Evolutionary conservation across 2,797 vertebrate species (phyloP), one percentile per base, ranked within the genome.

Genomic region (Denticeps clupeoides): DNA sequence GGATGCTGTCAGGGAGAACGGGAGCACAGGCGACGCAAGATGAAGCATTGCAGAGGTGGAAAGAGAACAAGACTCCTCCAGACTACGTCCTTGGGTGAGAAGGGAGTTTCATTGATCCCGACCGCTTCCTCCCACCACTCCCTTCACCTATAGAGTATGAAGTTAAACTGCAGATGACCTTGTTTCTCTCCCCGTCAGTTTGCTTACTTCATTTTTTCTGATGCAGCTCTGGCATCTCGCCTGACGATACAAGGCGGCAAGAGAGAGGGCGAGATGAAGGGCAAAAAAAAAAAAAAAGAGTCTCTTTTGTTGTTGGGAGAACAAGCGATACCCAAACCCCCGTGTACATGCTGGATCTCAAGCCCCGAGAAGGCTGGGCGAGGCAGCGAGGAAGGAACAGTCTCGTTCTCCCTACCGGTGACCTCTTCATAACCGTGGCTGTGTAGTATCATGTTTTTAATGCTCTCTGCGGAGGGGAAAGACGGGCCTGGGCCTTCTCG

Each of bases 371-470:
- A 67, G 50, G 63, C 50, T 62, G 59, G n/a, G n/a, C n/a, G n/a
- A n/a, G n/a, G n/a, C n/a, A n/a, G n/a, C n/a, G n/a, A n/a, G n/a
- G n/a, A n/a, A n/a, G n/a, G n/a, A n/a, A n/a, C n/a, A n/a, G 47
- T 55, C 32, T 50, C 26, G 53, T 55, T 41, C 58, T 59, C 57
- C 55, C 40, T 55, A 42, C 48, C 56, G 69, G 67, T 81, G 85
- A 86, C 85, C 84, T 87, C 77, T 60, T 77, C 81, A 84, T 83
- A 87, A 85, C 79, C 82, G 82, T 58, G 54, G 56, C 79, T 80
- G 80, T 60, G 72, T 79, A 82, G 73, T 78, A 82, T 86, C 81
- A 80, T 83, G 86, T 88, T 90, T 88, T 84, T 81, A 85, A 73
- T 63, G 76, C 67, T 75, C 80, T 80, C 69, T 1, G 24, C 78